phyloP scores from a whole-genome alignment of 2,888 invertebrate genomes.

The Frankliniella intonsa region DNA sequence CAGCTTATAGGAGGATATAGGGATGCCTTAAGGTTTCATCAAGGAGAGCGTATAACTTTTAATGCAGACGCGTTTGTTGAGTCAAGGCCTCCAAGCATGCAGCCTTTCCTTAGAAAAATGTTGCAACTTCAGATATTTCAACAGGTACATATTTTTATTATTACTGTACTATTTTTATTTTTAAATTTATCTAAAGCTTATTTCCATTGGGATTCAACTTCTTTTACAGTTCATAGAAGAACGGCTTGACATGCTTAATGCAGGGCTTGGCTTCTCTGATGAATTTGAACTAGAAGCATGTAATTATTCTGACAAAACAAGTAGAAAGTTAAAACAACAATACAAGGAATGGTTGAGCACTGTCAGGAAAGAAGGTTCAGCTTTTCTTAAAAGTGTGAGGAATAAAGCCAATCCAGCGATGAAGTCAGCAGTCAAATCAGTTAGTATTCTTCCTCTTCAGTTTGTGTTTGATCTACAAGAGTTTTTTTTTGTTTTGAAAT shows the following conservation, averaged over 20 bases:
- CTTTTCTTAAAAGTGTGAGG: slow-evolving; percentile 80
- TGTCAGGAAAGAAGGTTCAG: slow-evolving; percentile 74
- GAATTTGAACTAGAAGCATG: slow-evolving; percentile 90
- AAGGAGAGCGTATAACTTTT: slow-evolving; percentile 72
- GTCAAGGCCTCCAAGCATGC: slow-evolving; percentile 76
- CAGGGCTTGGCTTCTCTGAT: slow-evolving; percentile 88
- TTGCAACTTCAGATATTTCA: slow-evolving; percentile 90
- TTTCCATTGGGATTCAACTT: slow-evolving; percentile 4
- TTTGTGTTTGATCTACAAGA: slow-evolving; percentile 6
- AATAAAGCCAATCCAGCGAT: slow-evolving; percentile 93
- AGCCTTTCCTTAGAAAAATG: slow-evolving; percentile 85
- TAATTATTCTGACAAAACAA: slow-evolving; percentile 62
- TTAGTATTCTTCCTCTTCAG: slow-evolving; percentile 54
- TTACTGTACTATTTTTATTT: neutral
- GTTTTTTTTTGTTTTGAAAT: slow-evolving; percentile 37
- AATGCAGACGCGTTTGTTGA: slow-evolving; percentile 82
- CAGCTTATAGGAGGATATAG: slow-evolving; percentile 91
- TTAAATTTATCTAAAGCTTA: slow-evolving; percentile 29
- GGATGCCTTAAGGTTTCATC: slow-evolving; percentile 76
- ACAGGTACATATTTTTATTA: slow-evolving; percentile 56
- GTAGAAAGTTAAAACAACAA: slow-evolving; percentile 60
- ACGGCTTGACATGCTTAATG: slow-evolving; percentile 83
- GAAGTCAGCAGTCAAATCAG: slow-evolving; percentile 89
- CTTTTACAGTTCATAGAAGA: slow-evolving; percentile 84
- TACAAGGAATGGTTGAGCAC: slow-evolving; percentile 77